Evolutionary conservation across 2,797 vertebrate genomes (phyloP), one percentile per base, ranked within the genome.

Genomic region (Hypotaenidia okinawae): DNA sequence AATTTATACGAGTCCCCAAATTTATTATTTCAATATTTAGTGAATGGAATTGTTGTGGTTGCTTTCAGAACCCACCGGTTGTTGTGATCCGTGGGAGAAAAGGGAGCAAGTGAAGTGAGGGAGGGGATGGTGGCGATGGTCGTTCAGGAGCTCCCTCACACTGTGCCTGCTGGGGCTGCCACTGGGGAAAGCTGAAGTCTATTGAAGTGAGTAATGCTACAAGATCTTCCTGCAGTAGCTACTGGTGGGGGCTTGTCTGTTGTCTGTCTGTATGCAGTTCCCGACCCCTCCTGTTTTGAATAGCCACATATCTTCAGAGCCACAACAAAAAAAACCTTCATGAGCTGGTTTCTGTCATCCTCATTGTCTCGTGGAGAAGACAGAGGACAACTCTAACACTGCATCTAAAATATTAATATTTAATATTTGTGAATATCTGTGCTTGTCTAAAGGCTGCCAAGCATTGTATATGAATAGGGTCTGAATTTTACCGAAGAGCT

Each of bases 21-120:
- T 94, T 84, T 88, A 79, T 92, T 91, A 63, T 95, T 97, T 90
- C 82, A 51, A 76, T 96, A 91, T 86, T 95, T 93, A 88, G 27
- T 35, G 64, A 94, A 57, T 4, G 8, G 88, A 96, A 84, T 49
- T 23, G 3, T 9, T 1, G 4, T 89, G 51, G 28, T 88, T 94
- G 51, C 32, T 90, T 92, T 93, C 64, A 77, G 37, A 94, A 75
- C 14, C 33, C 9, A 25, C 24, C 11, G 14, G 30, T 51, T 87
- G 47, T 76, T 8, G 13, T 30, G 57, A 77, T 51, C 24, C 21
- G 7, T 64, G 61, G 11, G 30, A 92, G 66, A 83, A 83, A 24
- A 58, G 51, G 39, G 77, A 90, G 45, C 1, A 11, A 89, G 54
- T 0, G 0, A n/a, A 52, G 70, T 0, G 1, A 78, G 30, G 52